Base-by-base conservation (phyloP, 2,888 invertebrate species). In the Ophion obscuratus region DNA sequence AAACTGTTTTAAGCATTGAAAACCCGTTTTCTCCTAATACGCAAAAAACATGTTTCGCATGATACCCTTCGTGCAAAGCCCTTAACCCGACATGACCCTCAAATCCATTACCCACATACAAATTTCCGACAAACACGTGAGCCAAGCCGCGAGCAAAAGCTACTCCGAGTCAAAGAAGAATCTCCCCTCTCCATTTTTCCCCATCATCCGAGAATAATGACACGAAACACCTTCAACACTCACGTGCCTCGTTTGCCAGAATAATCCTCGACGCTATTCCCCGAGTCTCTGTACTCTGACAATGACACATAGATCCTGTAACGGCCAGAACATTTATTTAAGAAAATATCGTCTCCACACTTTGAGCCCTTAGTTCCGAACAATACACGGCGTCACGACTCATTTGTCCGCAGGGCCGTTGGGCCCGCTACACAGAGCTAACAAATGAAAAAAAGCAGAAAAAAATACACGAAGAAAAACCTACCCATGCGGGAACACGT, bases 361-460 rank as follows among this genome's bases (percentile, higher is more conserved):
- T 68, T 40, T 20, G 27, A 67, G 24, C 61, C 68, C 67, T 81
- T 17, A 31, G 64, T 31, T 53, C 5, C 14, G 53, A 74, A 81
- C 81, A 81, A 81, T 81, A 81, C 71, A 66, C 36, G 14, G 24
- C 67, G 77, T 75, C 77, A 77, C 53, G 73, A n/a, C 68, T 81
- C 84, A 84, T 84, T 84, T 81, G 64, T 84, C 84, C 73, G 62
- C 57, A 67, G 66, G 17, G 74, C 75, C 62, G 77, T 80, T 66
- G 53, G 53, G 62, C 9, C n/a, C 20, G 40, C 6, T 14, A 20
- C n/a, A 64, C n/a, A 4, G 31, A 75, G 20, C 10, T 75, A 47
- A 61, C 59, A 61, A 80, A 75, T 31, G 71, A 73, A 71, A 67
- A 24, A 44, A 66, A 31, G 36, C 11, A 24, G 62, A 27, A 40